Conservation (phyloP, 2,113 vertebrate genomes). For the Damaliscus lunatus region DNA sequence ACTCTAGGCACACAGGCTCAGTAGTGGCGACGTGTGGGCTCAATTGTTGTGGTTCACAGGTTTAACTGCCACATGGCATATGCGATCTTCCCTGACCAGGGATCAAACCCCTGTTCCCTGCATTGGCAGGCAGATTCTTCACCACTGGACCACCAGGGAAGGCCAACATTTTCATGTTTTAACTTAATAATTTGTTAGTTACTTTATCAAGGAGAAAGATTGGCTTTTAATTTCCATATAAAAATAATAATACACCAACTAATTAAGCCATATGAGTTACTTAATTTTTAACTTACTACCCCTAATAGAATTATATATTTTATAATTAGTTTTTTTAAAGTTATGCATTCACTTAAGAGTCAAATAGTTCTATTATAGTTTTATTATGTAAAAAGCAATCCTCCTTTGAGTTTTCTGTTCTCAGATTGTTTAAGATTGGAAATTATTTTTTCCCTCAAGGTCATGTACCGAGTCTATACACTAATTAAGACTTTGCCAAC, state of each 20-base stretch:
- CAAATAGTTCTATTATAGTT: not conserved
- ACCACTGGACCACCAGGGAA: not conserved
- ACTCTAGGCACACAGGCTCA: not conserved
- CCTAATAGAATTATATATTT: not conserved
- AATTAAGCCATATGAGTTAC: not conserved
- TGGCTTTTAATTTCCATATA: not conserved
- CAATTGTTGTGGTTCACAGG: not conserved
- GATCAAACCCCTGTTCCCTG: not conserved
- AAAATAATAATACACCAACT: not conserved
- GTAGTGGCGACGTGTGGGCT: not conserved
- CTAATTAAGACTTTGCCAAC: not conserved
- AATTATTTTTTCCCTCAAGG: not conserved
- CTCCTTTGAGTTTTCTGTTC: not conserved
- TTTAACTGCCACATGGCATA: accelerated
- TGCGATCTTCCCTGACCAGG: not conserved
- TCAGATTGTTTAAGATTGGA: not conserved
- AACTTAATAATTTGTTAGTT: not conserved
- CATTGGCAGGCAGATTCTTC: not conserved
- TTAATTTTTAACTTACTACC: not conserved
- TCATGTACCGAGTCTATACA: not conserved
- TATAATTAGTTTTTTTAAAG: not conserved
- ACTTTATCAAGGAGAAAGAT: not conserved
- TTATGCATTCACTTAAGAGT: not conserved
- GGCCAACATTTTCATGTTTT: not conserved
- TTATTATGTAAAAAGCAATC: not conserved